These are phyloP conservation scores for Ibidorhyncha struthersii DNA, from an alignment of 2,113 vertebrate species.

Conservation along the genomic window DNA sequence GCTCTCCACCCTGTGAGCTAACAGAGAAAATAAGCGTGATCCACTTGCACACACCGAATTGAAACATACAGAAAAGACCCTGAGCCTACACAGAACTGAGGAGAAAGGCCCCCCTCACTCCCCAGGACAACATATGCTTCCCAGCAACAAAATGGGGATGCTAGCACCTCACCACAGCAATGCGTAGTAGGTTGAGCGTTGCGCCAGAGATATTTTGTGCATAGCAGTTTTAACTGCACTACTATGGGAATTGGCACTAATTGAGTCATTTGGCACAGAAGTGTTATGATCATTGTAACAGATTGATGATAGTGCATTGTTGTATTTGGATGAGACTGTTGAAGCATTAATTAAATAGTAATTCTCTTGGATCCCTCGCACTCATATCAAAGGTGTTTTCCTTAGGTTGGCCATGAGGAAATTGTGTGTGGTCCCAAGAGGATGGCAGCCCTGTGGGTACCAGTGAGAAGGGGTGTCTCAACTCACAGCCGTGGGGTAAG, in stretches of 20 bases:
- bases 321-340: neutral
- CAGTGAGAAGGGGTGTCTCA: neutral
- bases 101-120: neutral
- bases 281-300: neutral
- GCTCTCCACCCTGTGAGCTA: neutral
- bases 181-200: neutral
- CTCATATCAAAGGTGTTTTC: neutral
- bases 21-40: neutral
- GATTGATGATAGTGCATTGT: neutral
- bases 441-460: accelerated
- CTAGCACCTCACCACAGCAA: neutral
- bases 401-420: neutral
- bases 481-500: neutral
- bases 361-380: neutral
- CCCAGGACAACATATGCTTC: neutral
- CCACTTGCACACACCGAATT: neutral
- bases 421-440: neutral
- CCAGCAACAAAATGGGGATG: neutral
- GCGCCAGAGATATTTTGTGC: neutral
- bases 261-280: neutral
- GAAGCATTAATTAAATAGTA: neutral
- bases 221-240: neutral
- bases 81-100: neutral
- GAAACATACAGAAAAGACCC: neutral
- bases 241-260: neutral